phyloP scores from a whole-genome alignment of 2,113 vertebrate genomes.

The Hemicordylus capensis region DNA sequence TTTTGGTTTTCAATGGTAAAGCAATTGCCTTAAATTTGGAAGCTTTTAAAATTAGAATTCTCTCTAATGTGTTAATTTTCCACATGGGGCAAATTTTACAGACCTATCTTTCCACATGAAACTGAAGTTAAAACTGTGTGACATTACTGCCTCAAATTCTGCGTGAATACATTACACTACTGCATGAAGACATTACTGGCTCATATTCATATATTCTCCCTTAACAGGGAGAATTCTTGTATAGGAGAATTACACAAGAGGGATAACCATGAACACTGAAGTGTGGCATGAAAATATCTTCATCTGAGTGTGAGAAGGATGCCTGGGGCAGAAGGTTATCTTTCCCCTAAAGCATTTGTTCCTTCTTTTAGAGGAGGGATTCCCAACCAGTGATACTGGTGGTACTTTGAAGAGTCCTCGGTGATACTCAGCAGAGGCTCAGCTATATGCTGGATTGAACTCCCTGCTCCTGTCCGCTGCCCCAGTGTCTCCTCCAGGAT shows the following conservation, averaged over 20 bases:
- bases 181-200: not conserved
- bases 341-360: not conserved
- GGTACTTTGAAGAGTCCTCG: no score
- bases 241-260: not conserved
- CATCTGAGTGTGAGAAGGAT: not conserved
- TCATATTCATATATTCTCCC: not conserved
- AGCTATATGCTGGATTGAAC: no score
- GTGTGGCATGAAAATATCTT: not conserved
- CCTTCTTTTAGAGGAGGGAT: no score
- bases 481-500: no score
- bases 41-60: not conserved
- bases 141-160: no score
- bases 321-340: not conserved
- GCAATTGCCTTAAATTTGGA: no score
- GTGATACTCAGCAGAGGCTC: no score
- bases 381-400: no score
- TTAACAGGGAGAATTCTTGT: not conserved
- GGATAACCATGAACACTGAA: not conserved
- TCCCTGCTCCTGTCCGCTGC: no score
- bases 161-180: no score
- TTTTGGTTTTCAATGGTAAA: no score
- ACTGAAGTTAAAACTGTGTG: not conserved
- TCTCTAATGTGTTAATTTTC: not conserved
- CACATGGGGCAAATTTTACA: not conserved
- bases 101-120: not conserved